These are phyloP conservation scores for Acleris holmiana DNA, from an alignment of 2,888 invertebrate species.

Conservation along the genomic window DNA sequence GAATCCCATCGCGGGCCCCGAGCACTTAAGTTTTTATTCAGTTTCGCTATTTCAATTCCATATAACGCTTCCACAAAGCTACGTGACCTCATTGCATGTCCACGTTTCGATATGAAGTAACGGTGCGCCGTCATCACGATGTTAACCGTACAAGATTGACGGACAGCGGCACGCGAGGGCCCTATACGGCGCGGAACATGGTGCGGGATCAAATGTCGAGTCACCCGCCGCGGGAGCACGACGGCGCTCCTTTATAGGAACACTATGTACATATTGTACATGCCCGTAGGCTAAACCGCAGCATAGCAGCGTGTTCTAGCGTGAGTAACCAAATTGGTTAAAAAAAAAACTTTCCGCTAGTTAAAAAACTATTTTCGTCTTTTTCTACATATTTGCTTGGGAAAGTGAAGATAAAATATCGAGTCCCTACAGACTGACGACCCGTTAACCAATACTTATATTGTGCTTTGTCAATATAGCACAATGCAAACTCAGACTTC, in stretches of 20 bases:
- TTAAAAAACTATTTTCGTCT: not conserved
- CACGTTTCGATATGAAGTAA: conserved; percentile 42
- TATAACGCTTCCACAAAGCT: conserved; percentile 26
- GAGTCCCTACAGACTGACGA: too few species aligned
- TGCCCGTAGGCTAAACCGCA: conserved; percentile 39
- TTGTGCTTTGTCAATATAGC: not conserved
- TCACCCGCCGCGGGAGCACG: conserved; percentile 62
- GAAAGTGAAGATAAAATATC: not conserved
- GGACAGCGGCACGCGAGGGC: conserved; percentile 58
- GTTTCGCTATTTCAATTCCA: conserved; percentile 34
- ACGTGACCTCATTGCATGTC: conserved; percentile 38
- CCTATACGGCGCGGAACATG: conserved; percentile 54
- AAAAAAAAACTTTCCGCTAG: not conserved
- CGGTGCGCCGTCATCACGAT: conserved; percentile 63
- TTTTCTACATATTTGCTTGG: too few species aligned
- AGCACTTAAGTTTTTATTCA: conserved; percentile 37
- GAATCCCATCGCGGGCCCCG: conserved; percentile 27
- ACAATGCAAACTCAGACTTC: conserved; percentile 18
- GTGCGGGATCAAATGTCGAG: conserved; percentile 71
- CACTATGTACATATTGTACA: conserved; percentile 38
- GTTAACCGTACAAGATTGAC: conserved; percentile 71
- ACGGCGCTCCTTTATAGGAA: conserved; percentile 61
- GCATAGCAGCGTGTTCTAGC: conserved; percentile 9
- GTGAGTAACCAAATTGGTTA: not conserved
- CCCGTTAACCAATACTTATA: not conserved